Evolutionary conservation across 2,797 vertebrate genomes (phyloP).

Genomic region (Poecilia gillii): DNA sequence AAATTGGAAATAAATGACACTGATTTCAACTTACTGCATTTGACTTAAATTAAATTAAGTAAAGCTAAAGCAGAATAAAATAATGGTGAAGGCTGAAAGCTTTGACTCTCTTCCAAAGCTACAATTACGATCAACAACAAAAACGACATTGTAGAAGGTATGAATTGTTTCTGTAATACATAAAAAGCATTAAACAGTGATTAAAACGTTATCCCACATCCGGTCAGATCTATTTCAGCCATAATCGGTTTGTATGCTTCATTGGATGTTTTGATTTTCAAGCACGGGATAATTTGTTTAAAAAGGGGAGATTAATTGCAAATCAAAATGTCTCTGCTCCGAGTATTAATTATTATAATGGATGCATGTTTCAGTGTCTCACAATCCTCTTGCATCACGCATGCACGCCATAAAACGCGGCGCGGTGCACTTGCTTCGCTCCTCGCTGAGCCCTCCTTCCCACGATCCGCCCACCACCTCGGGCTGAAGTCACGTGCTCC

Average conservation of each 20-base stretch:
- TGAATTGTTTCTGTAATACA: neutral
- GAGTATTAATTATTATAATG: slow-evolving; percentile 65
- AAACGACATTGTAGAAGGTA: neutral
- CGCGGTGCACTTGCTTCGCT: slow-evolving; percentile 70
- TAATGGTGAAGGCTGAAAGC: neutral
- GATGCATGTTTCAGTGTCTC: slow-evolving; percentile 29
- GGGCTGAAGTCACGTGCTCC: slow-evolving; percentile 78
- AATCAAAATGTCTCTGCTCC: slow-evolving; percentile 26
- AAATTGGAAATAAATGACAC: neutral
- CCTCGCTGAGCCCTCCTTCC: slow-evolving; percentile 70
- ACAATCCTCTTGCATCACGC: slow-evolving; percentile 17
- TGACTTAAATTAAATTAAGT: neutral
- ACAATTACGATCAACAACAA: neutral
- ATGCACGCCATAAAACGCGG: slow-evolving; percentile 27
- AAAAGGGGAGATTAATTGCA: slow-evolving; percentile 43
- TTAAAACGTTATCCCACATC: neutral
- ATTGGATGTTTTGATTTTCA: neutral
- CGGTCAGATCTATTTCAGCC: neutral
- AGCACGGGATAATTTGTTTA: slow-evolving; percentile 33
- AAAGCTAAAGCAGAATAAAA: neutral
- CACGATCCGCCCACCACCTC: slow-evolving; percentile 78
- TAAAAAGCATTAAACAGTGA: neutral
- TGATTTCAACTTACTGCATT: neutral
- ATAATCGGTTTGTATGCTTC: neutral
- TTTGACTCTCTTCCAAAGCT: neutral